Percentiles rank a stretch among this genome's conserved stretches.
These are phyloP conservation scores for Peucedramus taeniatus DNA, from an alignment of 2,113 vertebrate species.

Conservation along the genomic window DNA sequence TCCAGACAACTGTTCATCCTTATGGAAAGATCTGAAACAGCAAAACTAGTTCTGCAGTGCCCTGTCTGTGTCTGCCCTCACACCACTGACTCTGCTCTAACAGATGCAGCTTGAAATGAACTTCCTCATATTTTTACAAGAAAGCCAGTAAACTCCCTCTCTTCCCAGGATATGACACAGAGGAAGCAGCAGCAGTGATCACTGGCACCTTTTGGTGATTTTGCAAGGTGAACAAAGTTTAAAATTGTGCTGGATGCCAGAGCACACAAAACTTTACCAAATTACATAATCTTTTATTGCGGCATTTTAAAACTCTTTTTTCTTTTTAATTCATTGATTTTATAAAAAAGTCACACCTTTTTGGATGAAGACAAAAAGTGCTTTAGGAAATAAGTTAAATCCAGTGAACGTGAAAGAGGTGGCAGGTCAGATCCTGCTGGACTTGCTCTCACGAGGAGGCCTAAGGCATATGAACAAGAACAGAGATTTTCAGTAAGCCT, in stretches of 20 bases:
- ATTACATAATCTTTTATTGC: background rate
- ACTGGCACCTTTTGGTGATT: background rate
- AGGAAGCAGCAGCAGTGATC: background rate
- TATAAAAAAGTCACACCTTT: background rate
- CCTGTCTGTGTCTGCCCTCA: background rate
- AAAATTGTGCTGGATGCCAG: background rate
- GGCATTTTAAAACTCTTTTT: background rate
- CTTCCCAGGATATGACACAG: background rate
- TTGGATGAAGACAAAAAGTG: background rate
- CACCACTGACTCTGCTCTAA: background rate
- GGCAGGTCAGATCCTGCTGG: background rate
- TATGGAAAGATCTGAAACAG: background rate
- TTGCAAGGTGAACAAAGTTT: background rate
- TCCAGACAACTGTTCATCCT: background rate
- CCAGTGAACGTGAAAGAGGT: background rate
- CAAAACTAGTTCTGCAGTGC: background rate
- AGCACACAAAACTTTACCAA: background rate
- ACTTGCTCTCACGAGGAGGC: background rate
- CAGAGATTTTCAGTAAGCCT: background rate
- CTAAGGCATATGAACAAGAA: background rate
- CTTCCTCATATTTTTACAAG: background rate
- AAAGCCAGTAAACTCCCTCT: background rate
- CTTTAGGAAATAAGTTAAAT: background rate
- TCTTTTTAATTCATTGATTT: background rate
- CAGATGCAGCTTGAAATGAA: background rate